These are phyloP conservation scores for Turritopsis rubra DNA, from an alignment of 30 jellyfish, hydroid and myxozoan species.

Conservation along the genomic window DNA sequence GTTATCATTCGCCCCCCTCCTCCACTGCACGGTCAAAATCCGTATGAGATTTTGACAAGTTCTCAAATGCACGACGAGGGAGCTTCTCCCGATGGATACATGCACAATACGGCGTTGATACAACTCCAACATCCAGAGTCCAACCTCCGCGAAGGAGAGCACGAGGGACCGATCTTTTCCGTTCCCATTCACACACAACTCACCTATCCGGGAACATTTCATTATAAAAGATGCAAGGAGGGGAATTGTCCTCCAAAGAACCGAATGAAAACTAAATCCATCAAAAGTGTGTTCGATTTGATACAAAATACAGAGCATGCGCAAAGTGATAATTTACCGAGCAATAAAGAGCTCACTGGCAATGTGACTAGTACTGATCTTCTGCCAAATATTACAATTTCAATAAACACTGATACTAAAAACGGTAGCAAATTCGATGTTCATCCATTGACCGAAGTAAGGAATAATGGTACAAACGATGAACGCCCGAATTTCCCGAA, in stretches of 20 bases:
- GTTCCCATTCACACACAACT: conserved; percentile 23
- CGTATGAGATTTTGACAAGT: conserved; percentile 30
- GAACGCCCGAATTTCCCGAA: neutral
- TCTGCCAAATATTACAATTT: neutral
- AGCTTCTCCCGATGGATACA: conserved; percentile 20
- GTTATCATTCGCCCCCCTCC: conserved; percentile 38
- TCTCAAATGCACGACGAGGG: conserved; percentile 28
- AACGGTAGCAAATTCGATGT: neutral
- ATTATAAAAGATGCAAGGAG: neutral
- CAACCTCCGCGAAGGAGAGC: conserved; percentile 1
- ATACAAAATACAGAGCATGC: neutral
- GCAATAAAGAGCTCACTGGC: neutral
- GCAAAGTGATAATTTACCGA: conserved; percentile 6
- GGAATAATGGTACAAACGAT: neutral
- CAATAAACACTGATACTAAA: neutral
- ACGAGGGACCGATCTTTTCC: conserved; percentile 23
- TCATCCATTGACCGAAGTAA: neutral
- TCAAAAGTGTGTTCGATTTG: conserved; percentile 5
- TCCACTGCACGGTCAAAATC: conserved; percentile 29
- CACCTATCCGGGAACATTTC: conserved; percentile 18
- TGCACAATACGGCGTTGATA: conserved; percentile 25
- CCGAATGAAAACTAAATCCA: neutral
- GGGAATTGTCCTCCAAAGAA: neutral
- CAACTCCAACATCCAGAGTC: conserved; percentile 33
- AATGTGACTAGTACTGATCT: neutral